These are phyloP conservation scores for Cepaea hortensis DNA, from an alignment of 2,888 invertebrate genomes.

Conservation along the genomic window DNA sequence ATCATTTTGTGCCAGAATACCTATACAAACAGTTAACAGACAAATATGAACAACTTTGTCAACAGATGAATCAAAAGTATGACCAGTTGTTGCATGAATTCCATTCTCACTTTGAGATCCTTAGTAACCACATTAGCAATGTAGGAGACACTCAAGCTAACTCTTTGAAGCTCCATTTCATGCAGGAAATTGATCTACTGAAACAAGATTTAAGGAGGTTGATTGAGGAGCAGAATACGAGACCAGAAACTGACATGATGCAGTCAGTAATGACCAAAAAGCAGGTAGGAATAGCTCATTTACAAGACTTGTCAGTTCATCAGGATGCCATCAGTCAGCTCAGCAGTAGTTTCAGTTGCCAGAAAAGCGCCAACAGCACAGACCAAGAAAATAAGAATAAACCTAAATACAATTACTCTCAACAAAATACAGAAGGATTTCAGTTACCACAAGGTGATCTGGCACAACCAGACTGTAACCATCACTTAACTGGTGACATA, in stretches of 20 bases:
- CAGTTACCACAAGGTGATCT: background rate
- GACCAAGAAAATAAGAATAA: background rate
- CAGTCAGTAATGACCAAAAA: background rate
- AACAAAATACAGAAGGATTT: background rate
- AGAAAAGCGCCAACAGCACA: no score
- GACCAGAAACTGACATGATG: background rate
- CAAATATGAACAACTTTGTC: background rate
- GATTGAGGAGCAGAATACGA: background rate
- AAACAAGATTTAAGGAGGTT: conserved; percentile 8
- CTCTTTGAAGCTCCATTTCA: conserved; percentile 10
- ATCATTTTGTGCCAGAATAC: background rate
- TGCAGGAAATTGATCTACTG: conserved; percentile 20
- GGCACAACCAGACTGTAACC: background rate
- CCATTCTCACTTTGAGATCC: background rate
- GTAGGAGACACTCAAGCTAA: background rate
- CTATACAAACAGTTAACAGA: background rate
- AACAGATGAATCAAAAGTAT: conserved; percentile 6
- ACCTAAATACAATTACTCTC: background rate
- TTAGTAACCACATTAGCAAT: background rate
- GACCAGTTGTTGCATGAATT: background rate
- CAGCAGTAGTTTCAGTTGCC: background rate
- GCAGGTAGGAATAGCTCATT: background rate
- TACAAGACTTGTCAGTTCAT: background rate
- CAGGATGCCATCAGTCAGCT: background rate
- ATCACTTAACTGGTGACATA: background rate